These are phyloP conservation scores for Cyprinodon diabolis DNA, from an alignment of 2,797 vertebrate genomes.

Conservation along the genomic window DNA sequence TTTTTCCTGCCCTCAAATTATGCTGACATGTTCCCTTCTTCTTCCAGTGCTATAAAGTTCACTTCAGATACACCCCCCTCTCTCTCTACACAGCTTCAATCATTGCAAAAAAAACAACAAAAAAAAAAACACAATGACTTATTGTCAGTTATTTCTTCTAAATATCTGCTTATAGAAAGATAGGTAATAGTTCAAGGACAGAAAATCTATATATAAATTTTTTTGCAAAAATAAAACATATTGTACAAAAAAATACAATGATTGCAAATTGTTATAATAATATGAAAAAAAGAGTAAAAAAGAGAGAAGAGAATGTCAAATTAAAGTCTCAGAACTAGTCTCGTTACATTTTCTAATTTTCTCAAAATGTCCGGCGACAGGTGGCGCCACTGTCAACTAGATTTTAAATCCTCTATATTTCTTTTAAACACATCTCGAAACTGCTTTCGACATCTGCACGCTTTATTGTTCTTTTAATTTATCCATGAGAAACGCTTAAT, in stretches of 20 bases:
- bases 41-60: constrained; percentile 57
- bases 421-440: constrained; percentile 54
- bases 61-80: constrained; percentile 46
- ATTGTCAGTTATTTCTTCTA: not conserved
- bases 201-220: not conserved
- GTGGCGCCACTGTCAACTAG: constrained; percentile 77
- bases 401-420: constrained; percentile 64
- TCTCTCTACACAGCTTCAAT: constrained; percentile 51
- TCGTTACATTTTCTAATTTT: constrained; percentile 70
- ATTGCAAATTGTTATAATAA: not conserved
- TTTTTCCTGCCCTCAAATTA: constrained; percentile 77
- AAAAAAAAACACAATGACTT: constrained; percentile 35
- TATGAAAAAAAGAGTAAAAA: too few species aligned
- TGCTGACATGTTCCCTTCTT: constrained; percentile 70
- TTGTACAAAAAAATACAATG: not conserved
- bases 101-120: constrained; percentile 42
- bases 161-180: not conserved
- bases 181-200: not conserved
- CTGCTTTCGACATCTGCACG: constrained; percentile 34
- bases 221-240: too few species aligned
- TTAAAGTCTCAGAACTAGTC: constrained; percentile 49
- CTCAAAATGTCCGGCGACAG: constrained; percentile 75
- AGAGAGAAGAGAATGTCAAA: not conserved
- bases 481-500: not conserved
- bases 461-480: not conserved